A percentile compares a stretch with the other conserved stretches of the same genome.
These are phyloP conservation scores for Chaenocephalus aceratus DNA, from an alignment of 2,113 vertebrate genomes.

Conservation along the genomic window DNA sequence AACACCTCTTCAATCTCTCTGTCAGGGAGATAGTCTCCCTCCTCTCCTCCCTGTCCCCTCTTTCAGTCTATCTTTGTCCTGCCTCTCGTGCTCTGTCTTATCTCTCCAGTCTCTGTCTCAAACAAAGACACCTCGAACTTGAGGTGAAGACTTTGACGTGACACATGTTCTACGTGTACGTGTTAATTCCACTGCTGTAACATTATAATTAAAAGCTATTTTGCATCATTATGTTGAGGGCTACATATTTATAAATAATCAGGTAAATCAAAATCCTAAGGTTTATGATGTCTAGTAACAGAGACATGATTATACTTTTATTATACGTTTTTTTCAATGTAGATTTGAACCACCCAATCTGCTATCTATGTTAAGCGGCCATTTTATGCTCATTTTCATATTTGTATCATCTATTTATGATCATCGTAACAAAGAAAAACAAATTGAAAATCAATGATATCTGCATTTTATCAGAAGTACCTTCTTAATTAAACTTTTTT, in stretches of 20 bases:
- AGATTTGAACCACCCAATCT: too few relatives aligned
- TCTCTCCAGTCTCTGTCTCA: slow-evolving; percentile 43
- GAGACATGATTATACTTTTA: neutral
- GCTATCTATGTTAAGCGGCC: too few relatives aligned
- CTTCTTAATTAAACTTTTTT: too few relatives aligned
- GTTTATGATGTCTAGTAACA: neutral
- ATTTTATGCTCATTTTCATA: too few relatives aligned
- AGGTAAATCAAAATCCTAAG: neutral
- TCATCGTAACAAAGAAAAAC: too few relatives aligned
- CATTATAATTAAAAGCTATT: slow-evolving; percentile 4
- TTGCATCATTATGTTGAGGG: neutral
- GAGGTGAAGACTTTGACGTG: slow-evolving; percentile 63
- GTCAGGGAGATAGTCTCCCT: slow-evolving; percentile 66
- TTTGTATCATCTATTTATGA: neutral
- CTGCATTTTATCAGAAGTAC: too few relatives aligned
- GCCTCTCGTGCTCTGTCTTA: slow-evolving; percentile 50
- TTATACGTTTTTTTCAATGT: too few relatives aligned
- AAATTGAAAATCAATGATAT: too few relatives aligned
- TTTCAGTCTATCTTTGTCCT: slow-evolving; percentile 65
- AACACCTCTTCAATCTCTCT: slow-evolving; percentile 78
- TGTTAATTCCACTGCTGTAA: slow-evolving; percentile 34
- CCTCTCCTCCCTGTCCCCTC: slow-evolving; percentile 46
- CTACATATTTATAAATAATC: slow-evolving; percentile 13
- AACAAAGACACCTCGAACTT: slow-evolving; percentile 53
- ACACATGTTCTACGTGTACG: slow-evolving; percentile 44